Evolutionary conservation across 2,113 vertebrate species (phyloP), one percentile per base, ranked within the genome.

Genomic region (Gymnogyps californianus): DNA sequence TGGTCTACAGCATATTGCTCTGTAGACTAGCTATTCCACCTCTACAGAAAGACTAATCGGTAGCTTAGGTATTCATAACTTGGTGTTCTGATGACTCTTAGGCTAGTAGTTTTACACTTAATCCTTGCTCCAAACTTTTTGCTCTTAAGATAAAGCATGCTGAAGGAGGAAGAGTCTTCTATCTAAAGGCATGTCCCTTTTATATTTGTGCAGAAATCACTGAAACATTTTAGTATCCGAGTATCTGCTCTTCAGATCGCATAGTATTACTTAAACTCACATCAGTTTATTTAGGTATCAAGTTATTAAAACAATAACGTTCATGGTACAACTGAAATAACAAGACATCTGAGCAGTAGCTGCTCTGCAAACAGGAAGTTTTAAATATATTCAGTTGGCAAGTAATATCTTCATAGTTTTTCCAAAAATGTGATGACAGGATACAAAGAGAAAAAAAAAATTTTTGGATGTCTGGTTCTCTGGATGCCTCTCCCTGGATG

Each of bases 271-370:
- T 87, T 46, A 80, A 86, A 83, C 3, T 36, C 6, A 16, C 16
- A 62, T 25, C 17, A 24, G 9, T 74, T 54, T 83, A 57, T 49
- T 49, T 14, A 92, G 14, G 5, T 72, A 72, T 24, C 8, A 57
- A 11, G n/a, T 47, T 61, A 70, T 46, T 71, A n/a, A 84, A 89
- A 62, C 1, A 0, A 16, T 42, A 16, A 36, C 0, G 0, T 51
- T 72, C 64, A 52, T 11, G 8, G 15, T 42, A 67, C 16, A 76
- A 51, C 16, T 42, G n/a, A 91, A 89, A 61, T 52, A 83, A 66
- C 24, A 65, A 13, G 28, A 58, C 19, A 49, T 11, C 28, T 13
- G 18, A 86, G 17, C 16, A 82, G n/a, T 10, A 70, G 13, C 49
- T 89, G 32, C 26, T n/a, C 25, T 7, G 3, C 14, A 84, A 78